phyloP scores from a whole-genome alignment of 2,888 invertebrate species.

The Apeira syringaria region DNA sequence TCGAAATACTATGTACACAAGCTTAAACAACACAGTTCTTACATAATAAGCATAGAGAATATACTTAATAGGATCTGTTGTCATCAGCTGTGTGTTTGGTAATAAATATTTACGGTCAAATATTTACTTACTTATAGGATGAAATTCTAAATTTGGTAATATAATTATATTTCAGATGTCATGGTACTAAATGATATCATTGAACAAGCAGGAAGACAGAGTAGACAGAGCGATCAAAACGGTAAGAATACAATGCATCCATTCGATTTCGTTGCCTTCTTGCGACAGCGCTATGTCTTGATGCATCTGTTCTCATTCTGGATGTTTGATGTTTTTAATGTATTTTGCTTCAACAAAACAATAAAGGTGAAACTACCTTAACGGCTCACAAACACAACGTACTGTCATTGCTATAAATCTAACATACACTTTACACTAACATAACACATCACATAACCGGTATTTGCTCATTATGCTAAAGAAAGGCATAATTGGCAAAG shows the following conservation, averaged over 20 bases:
- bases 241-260: constrained; percentile 83
- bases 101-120: too few relatives aligned
- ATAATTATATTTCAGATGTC: constrained; percentile 96
- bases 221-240: constrained; percentile 93
- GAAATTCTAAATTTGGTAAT: too few relatives aligned
- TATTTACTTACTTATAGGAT: too few relatives aligned
- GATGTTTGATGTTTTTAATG: constrained; percentile 39
- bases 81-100: too few relatives aligned
- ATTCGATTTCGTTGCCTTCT: constrained; percentile 42
- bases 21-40: too few relatives aligned
- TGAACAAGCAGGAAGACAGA: constrained; percentile 96
- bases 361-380: constrained; percentile 27
- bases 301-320: constrained; percentile 46
- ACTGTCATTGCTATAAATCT: constrained; percentile 17
- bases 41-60: too few relatives aligned
- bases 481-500: constrained; percentile 79
- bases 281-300: constrained; percentile 45
- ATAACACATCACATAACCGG: constrained; percentile 57
- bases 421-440: constrained; percentile 48
- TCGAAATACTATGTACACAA: too few relatives aligned
- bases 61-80: too few relatives aligned
- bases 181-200: constrained; percentile 98
- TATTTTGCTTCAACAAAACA: constrained; percentile 24
- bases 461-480: constrained; percentile 81
- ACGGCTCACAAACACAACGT: constrained; percentile 13